These are phyloP conservation scores for Anolis apletophallus DNA, from an alignment of 2,797 vertebrate species.

Conservation along the genomic window DNA sequence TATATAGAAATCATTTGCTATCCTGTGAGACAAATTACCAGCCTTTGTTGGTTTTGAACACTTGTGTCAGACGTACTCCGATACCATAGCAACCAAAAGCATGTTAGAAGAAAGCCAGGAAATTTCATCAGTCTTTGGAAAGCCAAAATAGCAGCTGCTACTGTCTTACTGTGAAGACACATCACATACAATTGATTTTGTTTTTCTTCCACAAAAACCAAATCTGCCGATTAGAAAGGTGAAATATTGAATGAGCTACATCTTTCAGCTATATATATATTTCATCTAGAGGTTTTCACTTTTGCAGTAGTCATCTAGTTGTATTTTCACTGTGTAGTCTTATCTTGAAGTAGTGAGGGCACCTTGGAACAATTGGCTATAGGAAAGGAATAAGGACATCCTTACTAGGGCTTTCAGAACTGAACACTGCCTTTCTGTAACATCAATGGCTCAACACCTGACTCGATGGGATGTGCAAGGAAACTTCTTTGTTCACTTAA, in stretches of 20 bases:
- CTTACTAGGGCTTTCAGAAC: neutral
- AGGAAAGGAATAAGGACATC: neutral
- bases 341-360: slow-evolving; percentile 4
- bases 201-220: slow-evolving; percentile 3
- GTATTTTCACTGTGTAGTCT: neutral
- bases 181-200: slow-evolving; percentile 29
- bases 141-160: slow-evolving; percentile 67
- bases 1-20: slow-evolving; percentile 4
- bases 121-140: slow-evolving; percentile 46
- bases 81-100: slow-evolving; percentile 59
- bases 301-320: neutral
- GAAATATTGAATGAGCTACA: neutral
- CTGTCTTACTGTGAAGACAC: slow-evolving; percentile 42
- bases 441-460: neutral
- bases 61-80: slow-evolving; percentile 50
- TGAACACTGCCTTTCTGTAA: neutral
- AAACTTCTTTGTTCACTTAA: neutral
- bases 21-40: slow-evolving; percentile 41
- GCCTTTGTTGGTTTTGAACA: slow-evolving; percentile 59
- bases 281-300: neutral
- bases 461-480: neutral
- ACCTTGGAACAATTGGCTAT: slow-evolving; percentile 16
- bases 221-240: slow-evolving; percentile 5
- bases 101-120: slow-evolving; percentile 59
- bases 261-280: neutral